Conservation (phyloP, 2,113 vertebrate species). For the Sturnus vulgaris region DNA sequence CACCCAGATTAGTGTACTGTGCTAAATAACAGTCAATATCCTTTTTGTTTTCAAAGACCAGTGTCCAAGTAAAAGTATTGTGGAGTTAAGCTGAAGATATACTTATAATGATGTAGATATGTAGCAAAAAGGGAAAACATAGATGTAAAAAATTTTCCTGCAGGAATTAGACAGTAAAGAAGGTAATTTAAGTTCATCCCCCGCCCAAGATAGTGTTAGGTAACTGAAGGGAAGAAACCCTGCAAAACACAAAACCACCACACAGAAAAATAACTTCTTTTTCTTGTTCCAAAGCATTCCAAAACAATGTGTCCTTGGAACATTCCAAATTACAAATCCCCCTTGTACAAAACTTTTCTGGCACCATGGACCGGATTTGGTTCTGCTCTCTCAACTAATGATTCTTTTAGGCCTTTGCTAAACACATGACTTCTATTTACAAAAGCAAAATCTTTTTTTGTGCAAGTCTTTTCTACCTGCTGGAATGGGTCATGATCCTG, state of each 20-base stretch:
- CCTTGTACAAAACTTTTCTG: not conserved
- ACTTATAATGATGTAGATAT: not conserved
- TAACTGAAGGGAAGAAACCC: not conserved
- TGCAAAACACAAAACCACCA: not conserved
- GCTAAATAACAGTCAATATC: not conserved
- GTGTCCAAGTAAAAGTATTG: not conserved
- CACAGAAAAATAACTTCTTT: not conserved
- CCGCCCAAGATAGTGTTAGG: not conserved
- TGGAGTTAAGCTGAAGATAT: not conserved
- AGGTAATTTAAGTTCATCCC: accelerated
- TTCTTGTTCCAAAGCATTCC: not conserved
- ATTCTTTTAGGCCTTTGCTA: not conserved
- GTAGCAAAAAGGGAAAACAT: not conserved
- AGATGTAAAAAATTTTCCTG: not conserved
- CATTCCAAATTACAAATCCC: not conserved
- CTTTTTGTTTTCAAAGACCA: not conserved
- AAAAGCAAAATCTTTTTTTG: not conserved
- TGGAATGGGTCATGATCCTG: not conserved
- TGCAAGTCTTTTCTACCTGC: not conserved
- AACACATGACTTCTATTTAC: not conserved
- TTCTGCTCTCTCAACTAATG: not conserved
- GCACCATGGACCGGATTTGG: not conserved
- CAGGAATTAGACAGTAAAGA: not conserved
- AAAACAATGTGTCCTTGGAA: not conserved
- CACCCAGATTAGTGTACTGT: not conserved